Base-by-base conservation (phyloP, 2,797 vertebrate genomes). In the Psittacula echo region DNA sequence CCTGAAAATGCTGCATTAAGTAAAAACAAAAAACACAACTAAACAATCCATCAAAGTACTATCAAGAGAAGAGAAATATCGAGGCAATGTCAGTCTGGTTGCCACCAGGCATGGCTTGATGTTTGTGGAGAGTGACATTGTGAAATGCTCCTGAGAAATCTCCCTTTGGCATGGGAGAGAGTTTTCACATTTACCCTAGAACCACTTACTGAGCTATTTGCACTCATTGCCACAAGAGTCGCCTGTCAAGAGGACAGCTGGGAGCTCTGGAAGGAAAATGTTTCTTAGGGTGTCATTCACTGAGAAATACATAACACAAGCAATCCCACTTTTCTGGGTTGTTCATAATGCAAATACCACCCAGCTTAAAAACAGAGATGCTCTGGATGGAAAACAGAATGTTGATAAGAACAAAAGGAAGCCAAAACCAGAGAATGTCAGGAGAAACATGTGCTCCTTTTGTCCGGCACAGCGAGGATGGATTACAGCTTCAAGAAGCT, bases 201-300 rank as follows among this genome's bases (percentile, higher is more conserved):
- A 96, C 92, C 90, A 90, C 78, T 96, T 95, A 95, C 93, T 85
- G 92, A 96, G 93, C 89, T 94, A 93, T 98, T 97, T 97, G 90
- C 96, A 92, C 94, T 95, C 81, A 92, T 82, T 97, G 94, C 91
- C 94, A 95, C 87, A 61, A 87, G 93, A 94, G 73, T 91, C 96
- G 34, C 95, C 92, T 96, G 89, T 97, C 95, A 97, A 95, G 80
- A 91, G 91, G 87, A 96, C 85, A 95, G 64, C 94, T 96, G 92
- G 79, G 61, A 96, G n/a, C 85, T 87, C 94, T 89, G 68, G 61
- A 73, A 95, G 60, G 78, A 79, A 92, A 94, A 87, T 23, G n/a
- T 67, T 71, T 80, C 86, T 94, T 72, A 66, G 81, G 89, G 77
- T 90, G 93, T 58, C 34, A 51, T 89, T 95, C 89, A 48, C 70